phyloP scores from a whole-genome alignment of 2,797 vertebrate species.

The Rhinogobio ventralis region DNA sequence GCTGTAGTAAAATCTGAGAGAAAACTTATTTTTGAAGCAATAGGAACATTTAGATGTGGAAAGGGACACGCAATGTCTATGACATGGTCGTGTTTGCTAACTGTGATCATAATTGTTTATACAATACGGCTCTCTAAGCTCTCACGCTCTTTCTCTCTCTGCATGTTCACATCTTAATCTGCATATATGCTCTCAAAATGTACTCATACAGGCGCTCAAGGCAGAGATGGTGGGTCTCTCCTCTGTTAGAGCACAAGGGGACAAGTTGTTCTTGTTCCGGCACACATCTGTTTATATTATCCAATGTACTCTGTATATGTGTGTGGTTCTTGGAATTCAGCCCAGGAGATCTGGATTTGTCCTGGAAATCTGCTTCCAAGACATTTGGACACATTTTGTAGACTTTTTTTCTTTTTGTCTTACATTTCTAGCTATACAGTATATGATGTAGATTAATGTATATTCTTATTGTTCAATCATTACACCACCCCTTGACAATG shows the following conservation, averaged over 20 bases:
- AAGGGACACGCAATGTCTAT: not conserved
- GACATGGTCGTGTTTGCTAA: not conserved
- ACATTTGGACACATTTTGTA: not conserved
- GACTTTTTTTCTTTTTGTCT: not conserved
- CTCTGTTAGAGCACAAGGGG: no score
- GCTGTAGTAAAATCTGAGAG: constrained; percentile 72
- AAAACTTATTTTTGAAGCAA: not conserved
- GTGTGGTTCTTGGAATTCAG: not conserved
- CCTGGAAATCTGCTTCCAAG: not conserved
- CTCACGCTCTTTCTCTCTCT: not conserved
- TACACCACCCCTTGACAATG: no score
- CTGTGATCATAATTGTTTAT: not conserved
- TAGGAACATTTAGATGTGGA: not conserved
- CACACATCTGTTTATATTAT: not conserved
- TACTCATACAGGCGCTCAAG: not conserved
- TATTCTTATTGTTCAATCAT: no score
- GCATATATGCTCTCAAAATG: not conserved
- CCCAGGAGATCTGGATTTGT: not conserved
- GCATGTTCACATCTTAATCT: not conserved
- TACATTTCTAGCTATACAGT: not conserved
- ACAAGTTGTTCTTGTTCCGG: not conserved
- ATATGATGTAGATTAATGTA: no score
- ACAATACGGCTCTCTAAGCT: not conserved
- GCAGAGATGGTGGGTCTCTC: not conserved
- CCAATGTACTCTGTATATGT: not conserved